A percentile compares a stretch with the other conserved stretches of the same genome.
Conservation (phyloP, 2,797 vertebrate species). For the Tinamus major region DNA sequence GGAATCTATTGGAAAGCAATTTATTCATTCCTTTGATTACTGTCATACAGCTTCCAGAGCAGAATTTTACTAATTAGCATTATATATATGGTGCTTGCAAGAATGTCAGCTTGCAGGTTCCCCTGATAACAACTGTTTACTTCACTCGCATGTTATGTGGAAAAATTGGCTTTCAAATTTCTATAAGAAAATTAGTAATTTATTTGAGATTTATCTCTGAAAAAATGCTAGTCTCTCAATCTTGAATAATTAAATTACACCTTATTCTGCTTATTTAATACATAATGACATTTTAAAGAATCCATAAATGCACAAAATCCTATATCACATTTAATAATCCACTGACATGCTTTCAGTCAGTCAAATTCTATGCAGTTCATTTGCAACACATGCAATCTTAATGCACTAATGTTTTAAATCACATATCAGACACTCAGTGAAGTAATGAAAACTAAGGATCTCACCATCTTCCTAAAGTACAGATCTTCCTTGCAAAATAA, state of each 20-base stretch:
- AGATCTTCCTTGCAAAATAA: neutral
- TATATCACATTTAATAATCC: neutral
- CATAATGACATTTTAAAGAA: neutral
- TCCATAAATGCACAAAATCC: neutral
- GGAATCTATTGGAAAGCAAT: neutral
- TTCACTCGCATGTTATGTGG: neutral
- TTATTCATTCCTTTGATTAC: neutral
- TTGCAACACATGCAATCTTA: neutral
- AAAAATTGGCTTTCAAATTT: neutral
- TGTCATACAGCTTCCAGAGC: neutral
- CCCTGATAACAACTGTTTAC: neutral
- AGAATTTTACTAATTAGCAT: neutral
- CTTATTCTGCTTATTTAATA: neutral
- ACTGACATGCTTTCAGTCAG: neutral
- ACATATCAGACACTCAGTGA: neutral
- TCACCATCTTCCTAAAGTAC: neutral
- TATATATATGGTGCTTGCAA: neutral
- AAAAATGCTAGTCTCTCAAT: neutral
- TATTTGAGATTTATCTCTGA: neutral
- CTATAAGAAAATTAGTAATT: neutral
- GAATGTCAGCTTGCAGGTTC: neutral
- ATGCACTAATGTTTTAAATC: neutral
- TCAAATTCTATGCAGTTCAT: neutral
- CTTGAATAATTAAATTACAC: neutral
- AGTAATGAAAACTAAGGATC: neutral